Evolutionary conservation across 2,797 vertebrate genomes (phyloP).

Genomic region (Semaprochilodus insignis): DNA sequence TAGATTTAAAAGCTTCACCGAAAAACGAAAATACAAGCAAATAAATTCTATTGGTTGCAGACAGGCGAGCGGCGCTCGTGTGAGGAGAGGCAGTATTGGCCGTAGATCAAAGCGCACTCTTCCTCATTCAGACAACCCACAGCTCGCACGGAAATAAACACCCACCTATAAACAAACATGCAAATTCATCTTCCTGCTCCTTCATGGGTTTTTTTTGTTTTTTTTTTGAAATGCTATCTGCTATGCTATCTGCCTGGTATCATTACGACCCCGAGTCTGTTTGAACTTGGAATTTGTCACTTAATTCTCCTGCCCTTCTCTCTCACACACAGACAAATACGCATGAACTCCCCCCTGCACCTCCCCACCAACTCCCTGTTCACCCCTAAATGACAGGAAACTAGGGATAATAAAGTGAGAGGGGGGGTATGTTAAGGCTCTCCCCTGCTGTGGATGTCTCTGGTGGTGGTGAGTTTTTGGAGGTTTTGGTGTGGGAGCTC

Average conservation of each 20-base stretch:
- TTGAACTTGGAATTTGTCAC: conserved; percentile 45
- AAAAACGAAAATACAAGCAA: conserved; percentile 47
- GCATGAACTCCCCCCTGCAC: not conserved
- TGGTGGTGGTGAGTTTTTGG: conserved; percentile 5
- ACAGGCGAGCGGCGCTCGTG: conserved; percentile 41
- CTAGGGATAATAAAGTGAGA: conserved; percentile 52
- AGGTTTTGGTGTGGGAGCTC: conserved; percentile 10
- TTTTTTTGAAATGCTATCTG: not conserved
- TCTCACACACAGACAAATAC: not conserved
- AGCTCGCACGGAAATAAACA: conserved; percentile 63
- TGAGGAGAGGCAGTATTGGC: conserved; percentile 53
- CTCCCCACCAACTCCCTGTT: conserved; percentile 3
- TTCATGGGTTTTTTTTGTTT: conserved; percentile 46
- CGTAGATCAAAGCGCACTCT: conserved; percentile 58
- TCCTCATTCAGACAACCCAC: conserved; percentile 52
- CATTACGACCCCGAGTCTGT: conserved; percentile 18
- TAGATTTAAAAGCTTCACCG: conserved; percentile 41
- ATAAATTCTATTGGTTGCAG: conserved; percentile 63
- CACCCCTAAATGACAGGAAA: conserved; percentile 58
- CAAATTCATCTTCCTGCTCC: conserved; percentile 59
- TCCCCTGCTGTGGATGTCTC: conserved; percentile 27
- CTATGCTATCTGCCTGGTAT: conserved; percentile 22
- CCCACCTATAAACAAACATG: conserved; percentile 62
- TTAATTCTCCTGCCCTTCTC: conserved; percentile 45
- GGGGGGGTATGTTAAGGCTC: conserved; percentile 21